A percentile compares a stretch with the other conserved stretches of the same genome.
Conservation (phyloP, 2,113 vertebrate genomes). For the Myrmecophaga tridactyla region DNA sequence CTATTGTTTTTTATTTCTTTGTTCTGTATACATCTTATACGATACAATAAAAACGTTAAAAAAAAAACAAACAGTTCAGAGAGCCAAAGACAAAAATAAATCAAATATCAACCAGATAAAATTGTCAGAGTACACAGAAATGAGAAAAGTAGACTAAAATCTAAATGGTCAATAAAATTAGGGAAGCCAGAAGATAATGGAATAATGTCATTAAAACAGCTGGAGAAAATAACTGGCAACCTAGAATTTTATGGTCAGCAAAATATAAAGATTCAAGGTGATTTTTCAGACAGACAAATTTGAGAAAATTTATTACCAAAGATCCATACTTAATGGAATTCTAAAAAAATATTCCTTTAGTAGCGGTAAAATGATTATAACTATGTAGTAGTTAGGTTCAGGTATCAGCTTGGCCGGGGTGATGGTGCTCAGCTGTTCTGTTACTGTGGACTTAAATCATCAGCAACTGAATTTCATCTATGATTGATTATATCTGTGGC, state of each 20-base stretch:
- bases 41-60: too few relatives aligned
- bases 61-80: neutral
- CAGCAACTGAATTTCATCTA: too few relatives aligned
- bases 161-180: neutral
- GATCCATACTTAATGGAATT: neutral
- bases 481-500: too few relatives aligned
- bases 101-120: neutral
- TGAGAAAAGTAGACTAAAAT: neutral
- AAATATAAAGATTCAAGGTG: neutral
- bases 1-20: too few relatives aligned
- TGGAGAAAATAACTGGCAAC: neutral
- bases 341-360: neutral
- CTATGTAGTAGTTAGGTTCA: too few relatives aligned
- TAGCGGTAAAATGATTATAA: neutral
- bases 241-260: neutral
- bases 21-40: too few relatives aligned
- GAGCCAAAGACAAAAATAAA: neutral
- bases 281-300: neutral
- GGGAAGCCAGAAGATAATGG: neutral
- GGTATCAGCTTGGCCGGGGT: too few relatives aligned
- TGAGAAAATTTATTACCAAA: neutral
- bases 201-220: neutral
- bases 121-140: neutral
- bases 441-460: too few relatives aligned
- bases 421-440: too few relatives aligned